Evolutionary conservation across 2,797 vertebrate species (phyloP), one percentile per base, ranked within the genome.

Genomic region (Mastacembelus armatus): DNA sequence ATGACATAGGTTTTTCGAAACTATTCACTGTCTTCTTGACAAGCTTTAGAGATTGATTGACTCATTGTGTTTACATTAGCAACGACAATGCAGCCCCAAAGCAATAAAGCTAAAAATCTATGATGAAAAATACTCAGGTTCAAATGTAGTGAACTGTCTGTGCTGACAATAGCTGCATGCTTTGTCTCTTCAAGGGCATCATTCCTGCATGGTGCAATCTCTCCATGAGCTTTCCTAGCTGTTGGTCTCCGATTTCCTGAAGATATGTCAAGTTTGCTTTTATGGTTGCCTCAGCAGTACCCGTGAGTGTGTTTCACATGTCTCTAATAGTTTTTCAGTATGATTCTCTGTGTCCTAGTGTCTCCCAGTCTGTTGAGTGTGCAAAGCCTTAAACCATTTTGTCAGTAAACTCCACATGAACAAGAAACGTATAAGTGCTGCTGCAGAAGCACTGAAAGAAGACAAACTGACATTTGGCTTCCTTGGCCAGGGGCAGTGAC

Each of bases 401-500:
- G 15, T 45, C 43, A 65, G 50, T 42, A 30, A 59, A 40, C 26
- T 45, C 22, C 15, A 58, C 71, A 72, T 49, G 39, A 71, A 71
- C 9, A 57, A 29, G 27, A 65, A 51, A 38, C 24, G 38, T 56
- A 63, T 35, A 66, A 66, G 67, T 57, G n/a, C n/a, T n/a, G n/a
- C n/a, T n/a, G n/a, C 54, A 35, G 59, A 48, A 57, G 66, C 66
- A 57, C 47, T 44, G 18, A 50, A 70, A 30, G 49, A 52, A 74
- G 42, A 71, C 61, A 51, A 72, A 48, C 36, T 77, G 73, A 75
- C 81, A 71, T 80, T 79, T 78, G 74, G 54, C 50, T 73, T 74
- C 42, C 38, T 60, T 73, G 40, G 71, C 74, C 38, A 3, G 57
- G 66, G 78, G 69, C 64, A 45, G 57, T 49, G 16, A 19, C 43